phyloP scores from a whole-genome alignment of 1,140 invertebrate species.

The Tetragnatha versicolor region DNA sequence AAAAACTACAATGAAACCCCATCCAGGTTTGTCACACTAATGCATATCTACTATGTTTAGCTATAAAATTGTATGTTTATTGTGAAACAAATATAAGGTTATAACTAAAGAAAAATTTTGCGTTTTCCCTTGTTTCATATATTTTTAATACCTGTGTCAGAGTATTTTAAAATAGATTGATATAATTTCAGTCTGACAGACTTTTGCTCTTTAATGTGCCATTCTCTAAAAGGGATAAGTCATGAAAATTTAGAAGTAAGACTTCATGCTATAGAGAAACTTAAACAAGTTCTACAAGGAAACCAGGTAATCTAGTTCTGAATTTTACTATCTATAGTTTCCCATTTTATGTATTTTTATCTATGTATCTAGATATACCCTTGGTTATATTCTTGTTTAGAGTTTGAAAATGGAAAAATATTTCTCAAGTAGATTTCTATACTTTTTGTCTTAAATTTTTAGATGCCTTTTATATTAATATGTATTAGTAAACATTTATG shows the following conservation, averaged over 20 bases:
- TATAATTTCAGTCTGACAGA: constrained; percentile 52
- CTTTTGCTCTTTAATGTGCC: constrained; percentile 73
- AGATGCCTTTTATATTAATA: too few relatives aligned
- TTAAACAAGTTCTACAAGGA: constrained; percentile 74
- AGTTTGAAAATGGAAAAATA: too few relatives aligned
- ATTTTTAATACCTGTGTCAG: background rate
- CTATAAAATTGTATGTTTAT: background rate
- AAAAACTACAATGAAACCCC: constrained; percentile 65
- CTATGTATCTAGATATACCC: too few relatives aligned
- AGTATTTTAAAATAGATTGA: too few relatives aligned
- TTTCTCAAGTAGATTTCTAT: too few relatives aligned
- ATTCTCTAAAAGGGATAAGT: constrained; percentile 73
- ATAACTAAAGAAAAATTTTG: background rate
- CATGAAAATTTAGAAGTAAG: constrained; percentile 81
- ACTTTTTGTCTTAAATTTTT: too few relatives aligned
- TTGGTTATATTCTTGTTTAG: too few relatives aligned
- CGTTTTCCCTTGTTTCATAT: background rate
- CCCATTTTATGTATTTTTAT: too few relatives aligned
- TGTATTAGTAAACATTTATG: too few relatives aligned
- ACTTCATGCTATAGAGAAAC: constrained; percentile 74
- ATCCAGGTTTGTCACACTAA: background rate
- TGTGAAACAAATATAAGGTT: background rate
- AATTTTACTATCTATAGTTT: too few relatives aligned
- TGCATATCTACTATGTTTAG: background rate
- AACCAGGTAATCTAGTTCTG: constrained; percentile 67